Evolutionary conservation across 2,113 vertebrate species (phyloP).

Genomic region (Clarias gariepinus): DNA sequence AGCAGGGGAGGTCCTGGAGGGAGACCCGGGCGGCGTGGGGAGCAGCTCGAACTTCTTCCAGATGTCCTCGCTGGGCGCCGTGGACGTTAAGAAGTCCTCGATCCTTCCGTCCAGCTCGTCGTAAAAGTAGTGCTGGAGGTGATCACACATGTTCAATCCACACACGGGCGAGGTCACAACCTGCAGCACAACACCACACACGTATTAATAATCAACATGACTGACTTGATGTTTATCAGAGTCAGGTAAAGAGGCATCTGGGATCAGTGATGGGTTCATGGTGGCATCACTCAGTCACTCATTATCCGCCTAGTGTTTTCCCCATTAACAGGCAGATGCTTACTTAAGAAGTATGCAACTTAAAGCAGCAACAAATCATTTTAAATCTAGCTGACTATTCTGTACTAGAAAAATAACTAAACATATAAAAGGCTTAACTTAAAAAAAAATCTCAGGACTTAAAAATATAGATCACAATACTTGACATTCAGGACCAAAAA

Average conservation of each 20-base stretch:
- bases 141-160: slow-evolving; percentile 78
- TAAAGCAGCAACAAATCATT: background rate
- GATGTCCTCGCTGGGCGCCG: slow-evolving; percentile 92
- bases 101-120: slow-evolving; percentile 79
- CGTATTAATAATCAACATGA: background rate
- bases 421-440: too few relatives aligned
- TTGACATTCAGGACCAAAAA: too few relatives aligned
- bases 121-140: slow-evolving; percentile 87
- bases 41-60: slow-evolving; percentile 98
- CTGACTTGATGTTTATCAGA: background rate
- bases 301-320: background rate
- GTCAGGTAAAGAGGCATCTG: background rate
- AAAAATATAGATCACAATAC: too few relatives aligned
- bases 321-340: background rate
- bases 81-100: slow-evolving; percentile 91
- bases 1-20: slow-evolving; percentile 69
- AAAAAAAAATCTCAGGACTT: too few relatives aligned
- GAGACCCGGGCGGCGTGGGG: slow-evolving; percentile 85
- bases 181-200: background rate
- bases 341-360: background rate
- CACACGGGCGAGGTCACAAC: slow-evolving; percentile 9
- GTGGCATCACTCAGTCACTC: background rate
- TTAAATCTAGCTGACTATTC: background rate
- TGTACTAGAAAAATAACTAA: too few relatives aligned
- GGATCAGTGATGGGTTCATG: background rate